Evolutionary conservation across 2,888 invertebrate species (phyloP).

Genomic region (Eurytoma californica): DNA sequence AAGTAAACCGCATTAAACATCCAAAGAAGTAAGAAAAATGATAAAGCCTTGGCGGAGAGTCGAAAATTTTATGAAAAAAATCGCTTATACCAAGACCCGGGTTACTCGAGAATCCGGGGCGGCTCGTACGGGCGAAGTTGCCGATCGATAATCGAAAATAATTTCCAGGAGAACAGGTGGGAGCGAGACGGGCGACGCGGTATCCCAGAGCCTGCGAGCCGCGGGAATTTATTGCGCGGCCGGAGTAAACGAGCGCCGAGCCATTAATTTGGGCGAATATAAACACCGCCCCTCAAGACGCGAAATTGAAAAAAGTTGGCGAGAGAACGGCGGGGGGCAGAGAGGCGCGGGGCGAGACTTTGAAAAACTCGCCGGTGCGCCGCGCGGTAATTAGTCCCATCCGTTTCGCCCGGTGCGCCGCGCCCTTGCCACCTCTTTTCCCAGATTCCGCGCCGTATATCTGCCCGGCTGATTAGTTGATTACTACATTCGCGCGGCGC

Average conservation of each 20-base stretch:
- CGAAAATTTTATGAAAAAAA: not conserved
- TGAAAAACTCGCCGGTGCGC: constrained; percentile 43
- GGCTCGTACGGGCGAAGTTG: not conserved
- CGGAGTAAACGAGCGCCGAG: not conserved
- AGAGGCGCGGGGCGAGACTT: constrained; percentile 25
- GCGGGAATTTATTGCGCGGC: constrained; percentile 13
- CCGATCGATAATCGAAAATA: constrained; percentile 16
- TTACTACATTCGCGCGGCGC: constrained; percentile 41
- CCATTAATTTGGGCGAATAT: constrained; percentile 51
- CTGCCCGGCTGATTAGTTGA: constrained; percentile 53
- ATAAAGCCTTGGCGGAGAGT: not conserved
- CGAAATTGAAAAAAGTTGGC: constrained; percentile 54
- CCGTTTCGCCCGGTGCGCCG: constrained; percentile 28
- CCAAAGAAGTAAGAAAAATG: too few relatives aligned
- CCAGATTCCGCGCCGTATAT: constrained; percentile 42
- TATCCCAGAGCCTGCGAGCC: not conserved
- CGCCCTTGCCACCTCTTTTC: constrained; percentile 1
- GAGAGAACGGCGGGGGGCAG: not conserved
- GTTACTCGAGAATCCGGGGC: not conserved
- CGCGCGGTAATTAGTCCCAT: constrained; percentile 51
- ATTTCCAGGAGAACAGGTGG: constrained; percentile 3
- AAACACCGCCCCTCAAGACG: constrained; percentile 49
- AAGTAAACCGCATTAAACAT: too few relatives aligned
- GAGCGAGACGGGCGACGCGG: not conserved
- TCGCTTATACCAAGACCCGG: not conserved